Conservation (phyloP, 2,797 vertebrate genomes). For the Muscicapa striata region DNA sequence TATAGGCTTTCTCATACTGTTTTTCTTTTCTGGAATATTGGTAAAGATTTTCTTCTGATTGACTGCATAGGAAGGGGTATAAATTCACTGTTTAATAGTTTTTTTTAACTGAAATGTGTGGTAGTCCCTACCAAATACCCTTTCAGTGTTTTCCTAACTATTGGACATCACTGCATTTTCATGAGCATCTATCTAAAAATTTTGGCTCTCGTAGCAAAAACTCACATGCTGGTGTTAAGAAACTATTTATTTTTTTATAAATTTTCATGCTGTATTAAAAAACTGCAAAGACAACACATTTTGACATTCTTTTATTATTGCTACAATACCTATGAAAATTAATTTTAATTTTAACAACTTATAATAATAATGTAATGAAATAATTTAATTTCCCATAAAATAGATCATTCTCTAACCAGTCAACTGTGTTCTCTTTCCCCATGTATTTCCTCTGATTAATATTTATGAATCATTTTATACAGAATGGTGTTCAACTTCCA, state of each 20-base stretch:
- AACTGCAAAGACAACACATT: slow-evolving; percentile 37
- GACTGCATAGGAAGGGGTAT: fast-evolving
- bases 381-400: slow-evolving; percentile 24
- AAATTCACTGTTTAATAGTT: background rate
- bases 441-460: slow-evolving; percentile 10
- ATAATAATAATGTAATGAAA: slow-evolving; percentile 27
- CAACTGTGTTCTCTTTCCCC: background rate
- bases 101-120: background rate
- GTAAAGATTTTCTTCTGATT: background rate
- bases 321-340: slow-evolving; percentile 41
- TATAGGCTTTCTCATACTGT: background rate
- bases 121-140: background rate
- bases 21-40: background rate
- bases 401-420: background rate
- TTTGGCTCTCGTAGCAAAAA: slow-evolving; percentile 24
- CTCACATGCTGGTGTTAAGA: background rate
- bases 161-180: background rate
- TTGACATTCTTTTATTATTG: slow-evolving; percentile 42
- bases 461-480: slow-evolving; percentile 36
- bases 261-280: slow-evolving; percentile 33
- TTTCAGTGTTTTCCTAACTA: background rate
- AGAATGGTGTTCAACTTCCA: background rate
- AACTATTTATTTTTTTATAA: background rate
- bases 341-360: slow-evolving; percentile 45
- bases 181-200: background rate